Evolutionary conservation across 2,113 vertebrate species (phyloP), one percentile per base, ranked within the genome.

Genomic region (Nibea albiflora): DNA sequence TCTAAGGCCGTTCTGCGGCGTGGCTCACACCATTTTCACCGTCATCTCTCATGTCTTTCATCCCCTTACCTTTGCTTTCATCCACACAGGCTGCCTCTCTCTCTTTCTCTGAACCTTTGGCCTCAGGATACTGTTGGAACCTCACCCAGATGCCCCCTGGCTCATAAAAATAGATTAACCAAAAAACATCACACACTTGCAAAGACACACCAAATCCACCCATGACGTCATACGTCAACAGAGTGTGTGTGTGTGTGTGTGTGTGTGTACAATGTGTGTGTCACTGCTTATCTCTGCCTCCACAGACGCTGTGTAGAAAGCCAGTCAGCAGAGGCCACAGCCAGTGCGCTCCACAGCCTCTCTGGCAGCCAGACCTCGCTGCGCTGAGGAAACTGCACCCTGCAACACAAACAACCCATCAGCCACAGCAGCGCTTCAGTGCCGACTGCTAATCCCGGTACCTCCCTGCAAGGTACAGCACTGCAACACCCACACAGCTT

Each of bases 321-420:
- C 88, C 91, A 88, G 90, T 87, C 86, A 84, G 91, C 88, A 76
- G 81, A 90, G 85, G 89, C 90, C 85, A 78, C 76, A 86, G 91
- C 89, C 90, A 87, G 79, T 52, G 50, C 24, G 71, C 81, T 78
- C 73, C 44, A 20, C 83, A 74, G 85, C 90, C 76, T 62, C 86
- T 72, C 86, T 87, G 88, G 88, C 89, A 78, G 81, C 81, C 76
- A 79, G 78, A 81, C 78, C 88, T 80, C 54, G 62, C 83, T 56
- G 66, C 63, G 22, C 75, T 46, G 84, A 91, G 90, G 89, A 92
- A 92, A 84, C 88, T 90, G 86, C 90, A 53, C 85, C 91, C 88
- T 81, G 77, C 88, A 92, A 92, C 79, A 91, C 83, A 94, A 92
- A 93, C 93, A 93, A 78, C 54, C 78, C 81, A 73, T 81, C 85